Evolutionary conservation across 2,888 invertebrate species (phyloP).

Genomic region (Troides oblongomaculatus): DNA sequence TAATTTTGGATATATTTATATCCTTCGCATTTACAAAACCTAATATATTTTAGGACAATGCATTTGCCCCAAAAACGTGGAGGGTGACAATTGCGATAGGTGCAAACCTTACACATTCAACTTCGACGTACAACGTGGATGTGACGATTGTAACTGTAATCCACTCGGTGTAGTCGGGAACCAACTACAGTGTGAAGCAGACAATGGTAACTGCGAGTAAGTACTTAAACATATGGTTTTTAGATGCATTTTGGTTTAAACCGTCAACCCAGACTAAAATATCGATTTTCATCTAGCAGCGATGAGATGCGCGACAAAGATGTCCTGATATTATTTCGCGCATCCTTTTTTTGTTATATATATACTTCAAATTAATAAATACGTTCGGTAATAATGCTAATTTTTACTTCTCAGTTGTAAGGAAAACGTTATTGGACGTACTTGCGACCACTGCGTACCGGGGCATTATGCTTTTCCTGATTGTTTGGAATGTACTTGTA

Average conservation of each 20-base stretch:
- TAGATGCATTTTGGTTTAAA: not conserved
- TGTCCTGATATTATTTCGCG: not conserved
- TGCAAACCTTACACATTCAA: slow-evolving; percentile 95
- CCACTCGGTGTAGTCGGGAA: slow-evolving; percentile 88
- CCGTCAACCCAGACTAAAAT: not conserved
- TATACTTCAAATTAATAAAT: not conserved
- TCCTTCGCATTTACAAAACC: not conserved
- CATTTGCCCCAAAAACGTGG: slow-evolving; percentile 94
- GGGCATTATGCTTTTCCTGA: slow-evolving; percentile 94
- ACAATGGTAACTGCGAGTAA: slow-evolving; percentile 91
- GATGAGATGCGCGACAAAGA: not conserved
- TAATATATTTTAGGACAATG: slow-evolving; percentile 82
- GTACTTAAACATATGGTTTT: slow-evolving; percentile 36
- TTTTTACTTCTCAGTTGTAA: slow-evolving; percentile 82
- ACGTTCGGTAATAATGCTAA: not conserved
- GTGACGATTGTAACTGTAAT: slow-evolving; percentile 96
- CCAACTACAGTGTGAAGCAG: slow-evolving; percentile 91
- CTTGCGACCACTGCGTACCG: slow-evolving; percentile 91
- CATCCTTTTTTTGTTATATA: too few species aligned
- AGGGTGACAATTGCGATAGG: slow-evolving; percentile 92
- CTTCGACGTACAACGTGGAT: slow-evolving; percentile 95
- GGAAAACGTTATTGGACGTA: slow-evolving; percentile 91
- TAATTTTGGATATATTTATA: too few species aligned
- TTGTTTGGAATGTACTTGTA: slow-evolving; percentile 91
- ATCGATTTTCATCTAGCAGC: not conserved